Base-by-base conservation (phyloP, 2,113 vertebrate species). In the Semnopithecus entellus region DNA sequence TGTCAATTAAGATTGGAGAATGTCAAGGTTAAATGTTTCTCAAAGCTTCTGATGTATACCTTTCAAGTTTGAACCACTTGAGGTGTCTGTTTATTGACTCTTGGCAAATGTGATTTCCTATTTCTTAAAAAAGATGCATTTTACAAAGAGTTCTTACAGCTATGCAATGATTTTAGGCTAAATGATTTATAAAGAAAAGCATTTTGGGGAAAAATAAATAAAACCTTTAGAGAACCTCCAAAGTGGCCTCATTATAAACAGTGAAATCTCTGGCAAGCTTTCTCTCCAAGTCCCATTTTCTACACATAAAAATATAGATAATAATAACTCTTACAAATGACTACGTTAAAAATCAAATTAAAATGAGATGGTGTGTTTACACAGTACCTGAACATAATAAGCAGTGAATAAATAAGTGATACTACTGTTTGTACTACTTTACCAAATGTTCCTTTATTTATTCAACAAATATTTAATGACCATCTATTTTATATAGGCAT, bases 1-100 rank as follows among this genome's bases (percentile, higher is more conserved):
- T 96, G 81, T 88, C 95, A 95, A 59, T 97, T 96, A 98, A 72
- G 38, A 88, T 82, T 72, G 40, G 66, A 96, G 96, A 97, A 97
- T 95, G 94, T 96, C 96, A 97, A 98, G 96, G 97, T 98, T 97
- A 97, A 97, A 90, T 82, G 25, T 92, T 95, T 95, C 86, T 88
- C 75, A 94, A 89, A 95, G 83, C 55, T 76, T 96, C 73, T 80
- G 59, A 86, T 94, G 40, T 96, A 92, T 96, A 43, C 32, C n/a
- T 94, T 93, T 96, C 86, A 97, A 90, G 48, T 97, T 79, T 75
- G 55, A 97, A 90, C 48, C 43, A 75, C 50, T 90, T 87, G 52
- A 97, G 52, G 27, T 55, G 17, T 82, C 70, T 93, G 48, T 97
- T 96, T 92, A 88, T 66, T 61, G 70, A 92, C n/a, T 94, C 25